Evolutionary conservation across 2,113 vertebrate species (phyloP).

Genomic region (Anhinga rufa): DNA sequence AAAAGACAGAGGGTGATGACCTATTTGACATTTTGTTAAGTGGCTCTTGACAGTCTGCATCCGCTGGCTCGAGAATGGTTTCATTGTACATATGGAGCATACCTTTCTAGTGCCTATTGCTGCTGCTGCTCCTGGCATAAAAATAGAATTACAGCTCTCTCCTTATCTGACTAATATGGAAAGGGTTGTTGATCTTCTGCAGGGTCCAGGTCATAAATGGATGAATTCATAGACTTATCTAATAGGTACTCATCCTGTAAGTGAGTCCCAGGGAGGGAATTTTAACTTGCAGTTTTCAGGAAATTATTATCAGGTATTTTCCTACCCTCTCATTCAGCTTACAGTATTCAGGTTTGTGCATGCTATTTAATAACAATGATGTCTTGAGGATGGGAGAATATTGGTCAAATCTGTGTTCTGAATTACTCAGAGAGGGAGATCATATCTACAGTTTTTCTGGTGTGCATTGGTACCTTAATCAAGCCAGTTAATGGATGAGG

Average conservation of each 20-base stretch:
- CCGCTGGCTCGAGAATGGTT: neutral
- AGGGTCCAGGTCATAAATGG: neutral
- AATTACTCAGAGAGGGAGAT: neutral
- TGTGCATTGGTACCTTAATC: neutral
- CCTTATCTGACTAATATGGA: neutral
- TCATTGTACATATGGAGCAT: fast-evolving
- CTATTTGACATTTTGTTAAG: neutral
- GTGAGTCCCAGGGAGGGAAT: neutral
- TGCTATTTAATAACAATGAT: neutral
- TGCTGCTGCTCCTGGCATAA: neutral
- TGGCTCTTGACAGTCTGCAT: neutral
- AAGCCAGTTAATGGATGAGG: neutral
- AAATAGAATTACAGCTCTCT: neutral
- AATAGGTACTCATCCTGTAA: neutral
- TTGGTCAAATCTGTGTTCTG: neutral
- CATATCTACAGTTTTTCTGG: neutral
- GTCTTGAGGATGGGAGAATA: neutral
- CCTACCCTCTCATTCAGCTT: neutral
- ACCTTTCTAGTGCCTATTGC: neutral
- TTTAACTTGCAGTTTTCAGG: neutral
- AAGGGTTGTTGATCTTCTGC: neutral
- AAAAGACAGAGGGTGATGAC: neutral
- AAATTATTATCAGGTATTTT: neutral
- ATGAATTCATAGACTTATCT: neutral
- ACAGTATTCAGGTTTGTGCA: neutral